These are phyloP conservation scores for Forbesichthys agassizii DNA, from an alignment of 2,113 vertebrate species.

Conservation along the genomic window DNA sequence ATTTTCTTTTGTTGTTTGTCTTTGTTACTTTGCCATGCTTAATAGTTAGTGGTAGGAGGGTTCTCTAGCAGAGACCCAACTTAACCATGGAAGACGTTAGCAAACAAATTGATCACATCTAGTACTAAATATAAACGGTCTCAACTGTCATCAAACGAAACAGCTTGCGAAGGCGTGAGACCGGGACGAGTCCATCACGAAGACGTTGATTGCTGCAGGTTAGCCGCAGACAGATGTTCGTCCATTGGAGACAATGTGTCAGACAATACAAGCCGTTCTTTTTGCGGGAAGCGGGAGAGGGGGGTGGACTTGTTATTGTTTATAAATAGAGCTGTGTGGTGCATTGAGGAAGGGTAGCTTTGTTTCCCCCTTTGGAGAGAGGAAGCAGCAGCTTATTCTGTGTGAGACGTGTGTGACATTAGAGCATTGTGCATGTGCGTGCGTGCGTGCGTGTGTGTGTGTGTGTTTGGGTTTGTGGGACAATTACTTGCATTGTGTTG, in stretches of 20 bases:
- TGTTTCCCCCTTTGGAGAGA: conserved; percentile 74
- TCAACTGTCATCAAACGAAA: neutral
- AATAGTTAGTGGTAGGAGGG: no score
- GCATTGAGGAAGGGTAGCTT: conserved; percentile 71
- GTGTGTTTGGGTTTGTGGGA: conserved; percentile 23
- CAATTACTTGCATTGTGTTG: conserved; percentile 6
- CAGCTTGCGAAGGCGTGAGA: conserved; percentile 15
- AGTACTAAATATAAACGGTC: neutral
- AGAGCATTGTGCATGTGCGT: conserved; percentile 59
- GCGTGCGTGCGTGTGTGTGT: conserved; percentile 13
- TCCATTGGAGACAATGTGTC: conserved; percentile 62
- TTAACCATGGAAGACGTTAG: no score
- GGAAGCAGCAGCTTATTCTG: conserved; percentile 76
- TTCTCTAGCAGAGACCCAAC: no score
- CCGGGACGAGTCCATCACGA: conserved; percentile 23
- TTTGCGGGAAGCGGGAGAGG: conserved; percentile 49
- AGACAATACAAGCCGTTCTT: conserved; percentile 35
- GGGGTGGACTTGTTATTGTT: conserved; percentile 69
- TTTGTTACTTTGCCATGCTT: no score
- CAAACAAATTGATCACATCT: no score
- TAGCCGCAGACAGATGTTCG: conserved; percentile 68
- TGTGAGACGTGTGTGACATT: conserved; percentile 75
- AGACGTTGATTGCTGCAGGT: conserved; percentile 30
- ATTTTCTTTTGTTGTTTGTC: no score
- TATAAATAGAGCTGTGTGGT: conserved; percentile 61